Percentiles rank a stretch among this genome's conserved stretches.
Conservation (phyloP, 2,888 invertebrate species). For the Margaritifera margaritifera region DNA sequence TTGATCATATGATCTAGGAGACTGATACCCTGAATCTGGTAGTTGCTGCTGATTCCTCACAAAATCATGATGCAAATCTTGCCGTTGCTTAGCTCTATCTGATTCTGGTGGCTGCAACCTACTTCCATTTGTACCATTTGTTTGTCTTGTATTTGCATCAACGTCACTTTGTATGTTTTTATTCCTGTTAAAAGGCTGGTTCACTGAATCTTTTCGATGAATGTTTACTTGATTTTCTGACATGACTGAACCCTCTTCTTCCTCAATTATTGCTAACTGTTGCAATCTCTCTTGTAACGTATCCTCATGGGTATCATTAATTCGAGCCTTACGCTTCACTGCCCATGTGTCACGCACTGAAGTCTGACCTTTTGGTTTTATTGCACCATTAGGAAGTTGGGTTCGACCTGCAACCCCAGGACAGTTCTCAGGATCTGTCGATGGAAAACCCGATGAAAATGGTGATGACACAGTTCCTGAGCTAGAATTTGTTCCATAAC, state of each 20-base stretch:
- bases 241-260: conserved; percentile 48
- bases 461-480: conserved; percentile 59
- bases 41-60: no score
- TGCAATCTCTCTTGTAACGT: conserved; percentile 57
- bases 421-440: conserved; percentile 36
- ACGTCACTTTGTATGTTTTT: no score
- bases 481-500: conserved; percentile 60
- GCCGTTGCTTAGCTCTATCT: no score
- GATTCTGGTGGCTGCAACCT: not conserved
- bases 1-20: no score
- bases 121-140: not conserved
- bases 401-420: conserved; percentile 34
- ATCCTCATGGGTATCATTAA: conserved; percentile 47
- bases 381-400: conserved; percentile 42
- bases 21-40: no score
- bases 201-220: conserved; percentile 1
- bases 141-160: no score
- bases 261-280: conserved; percentile 59
- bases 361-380: conserved; percentile 29
- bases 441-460: conserved; percentile 53
- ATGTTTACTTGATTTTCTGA: conserved; percentile 13
- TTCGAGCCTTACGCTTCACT: conserved; percentile 44
- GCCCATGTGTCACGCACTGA: conserved; percentile 41
- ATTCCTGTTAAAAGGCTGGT: no score
- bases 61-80: no score